phyloP scores from a whole-genome alignment of 2,113 vertebrate species.

The Pandion haliaetus region DNA sequence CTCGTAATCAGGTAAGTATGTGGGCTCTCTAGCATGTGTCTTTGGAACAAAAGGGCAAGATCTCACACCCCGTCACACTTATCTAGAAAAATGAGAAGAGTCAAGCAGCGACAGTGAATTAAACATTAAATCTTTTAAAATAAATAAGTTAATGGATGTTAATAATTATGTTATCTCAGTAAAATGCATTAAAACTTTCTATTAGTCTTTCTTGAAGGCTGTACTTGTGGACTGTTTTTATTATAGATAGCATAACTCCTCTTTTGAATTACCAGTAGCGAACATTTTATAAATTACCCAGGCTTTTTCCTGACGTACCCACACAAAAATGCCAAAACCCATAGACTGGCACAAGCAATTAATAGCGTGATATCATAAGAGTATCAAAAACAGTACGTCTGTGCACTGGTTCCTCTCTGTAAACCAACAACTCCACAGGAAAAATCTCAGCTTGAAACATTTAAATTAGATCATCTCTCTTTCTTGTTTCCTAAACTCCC shows the following conservation, averaged over 20 bases:
- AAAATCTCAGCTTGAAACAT: conserved; percentile 57
- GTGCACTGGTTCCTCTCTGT: conserved; percentile 17
- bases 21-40: not conserved
- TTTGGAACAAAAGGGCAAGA: conserved; percentile 44
- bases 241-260: conserved; percentile 33
- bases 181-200: conserved; percentile 29
- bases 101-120: not conserved
- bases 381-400: conserved; percentile 16
- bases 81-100: conserved; percentile 37
- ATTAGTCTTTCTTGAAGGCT: conserved; percentile 24
- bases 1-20: conserved; percentile 28
- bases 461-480: conserved; percentile 61
- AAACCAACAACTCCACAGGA: conserved; percentile 50
- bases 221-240: not conserved
- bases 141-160: conserved; percentile 42
- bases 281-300: conserved; percentile 5
- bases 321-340: conserved; percentile 30
- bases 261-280: conserved; percentile 39
- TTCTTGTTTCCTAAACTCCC: conserved; percentile 57
- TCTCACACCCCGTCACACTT: not conserved
- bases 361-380: conserved; percentile 38
- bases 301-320: not conserved
- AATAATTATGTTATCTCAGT: conserved; percentile 43
- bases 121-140: conserved; percentile 34
- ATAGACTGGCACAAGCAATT: conserved; percentile 38